Conservation (phyloP, 2,888 invertebrate species). For the Iphiclides podalirius region DNA sequence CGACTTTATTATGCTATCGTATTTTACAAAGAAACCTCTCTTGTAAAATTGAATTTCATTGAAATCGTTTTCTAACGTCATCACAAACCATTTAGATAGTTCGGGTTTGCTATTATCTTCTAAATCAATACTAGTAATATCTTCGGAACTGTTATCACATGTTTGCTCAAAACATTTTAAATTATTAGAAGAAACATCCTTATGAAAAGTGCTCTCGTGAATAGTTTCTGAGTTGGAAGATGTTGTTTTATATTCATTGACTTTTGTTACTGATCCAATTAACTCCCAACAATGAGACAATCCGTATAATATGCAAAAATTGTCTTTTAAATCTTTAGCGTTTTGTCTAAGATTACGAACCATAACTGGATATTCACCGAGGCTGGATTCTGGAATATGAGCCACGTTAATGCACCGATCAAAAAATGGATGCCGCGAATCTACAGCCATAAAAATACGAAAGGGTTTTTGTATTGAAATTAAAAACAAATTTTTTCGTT, state of each 20-base stretch:
- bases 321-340: constrained; percentile 51
- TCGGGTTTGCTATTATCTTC: not conserved
- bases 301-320: constrained; percentile 67
- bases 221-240: not conserved
- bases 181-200: not conserved
- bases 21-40: constrained; percentile 75
- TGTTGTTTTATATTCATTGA: not conserved
- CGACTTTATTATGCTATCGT: constrained; percentile 70
- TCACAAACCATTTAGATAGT: constrained; percentile 77
- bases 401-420: constrained; percentile 58
- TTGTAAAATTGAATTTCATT: constrained; percentile 71
- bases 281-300: constrained; percentile 65
- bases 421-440: constrained; percentile 46
- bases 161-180: not conserved
- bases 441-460: constrained; percentile 61
- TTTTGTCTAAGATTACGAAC: constrained; percentile 62
- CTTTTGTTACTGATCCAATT: constrained; percentile 58
- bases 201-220: not conserved
- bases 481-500: constrained; percentile 58
- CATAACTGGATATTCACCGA: constrained; percentile 57
- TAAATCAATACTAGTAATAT: not conserved
- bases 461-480: constrained; percentile 50
- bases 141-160: not conserved
- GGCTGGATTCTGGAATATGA: constrained; percentile 52
- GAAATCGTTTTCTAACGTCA: constrained; percentile 78